Conservation (phyloP, 2,797 vertebrate species). For the Cynodonichthys magdalenae region DNA sequence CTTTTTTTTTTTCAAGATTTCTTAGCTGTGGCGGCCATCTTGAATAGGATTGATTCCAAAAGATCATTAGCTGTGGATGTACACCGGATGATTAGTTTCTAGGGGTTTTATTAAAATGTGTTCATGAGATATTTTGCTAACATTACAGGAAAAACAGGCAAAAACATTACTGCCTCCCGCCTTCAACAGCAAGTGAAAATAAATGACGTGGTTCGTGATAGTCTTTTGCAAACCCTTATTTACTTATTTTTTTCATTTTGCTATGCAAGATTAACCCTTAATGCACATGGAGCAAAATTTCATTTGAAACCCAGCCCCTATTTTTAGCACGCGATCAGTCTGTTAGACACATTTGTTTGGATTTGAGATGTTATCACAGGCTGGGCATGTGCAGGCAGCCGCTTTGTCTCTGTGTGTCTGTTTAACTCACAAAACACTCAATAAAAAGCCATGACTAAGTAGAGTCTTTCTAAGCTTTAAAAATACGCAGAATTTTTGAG, state of each 20-base stretch:
- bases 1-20: no score
- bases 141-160: no score
- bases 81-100: no score
- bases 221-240: neutral
- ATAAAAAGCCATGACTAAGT: slow-evolving; percentile 27
- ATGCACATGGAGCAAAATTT: slow-evolving; percentile 2
- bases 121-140: no score
- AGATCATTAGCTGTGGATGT: no score
- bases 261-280: neutral
- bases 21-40: no score
- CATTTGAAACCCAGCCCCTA: slow-evolving; percentile 10
- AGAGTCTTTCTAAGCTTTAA: slow-evolving; percentile 5
- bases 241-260: neutral
- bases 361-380: slow-evolving; percentile 41
- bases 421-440: slow-evolving; percentile 29
- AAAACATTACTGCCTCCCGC: no score
- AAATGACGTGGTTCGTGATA: neutral
- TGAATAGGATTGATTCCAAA: no score
- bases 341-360: slow-evolving; percentile 37
- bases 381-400: slow-evolving; percentile 28
- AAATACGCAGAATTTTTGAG: slow-evolving; percentile 22
- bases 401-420: slow-evolving; percentile 22
- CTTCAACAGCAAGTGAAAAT: no score
- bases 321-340: slow-evolving; percentile 22
- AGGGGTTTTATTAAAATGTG: no score